Percentiles rank a stretch among this genome's conserved stretches.
Conservation (phyloP, 2,797 vertebrate species). For the Sebastes hubbsi region DNA sequence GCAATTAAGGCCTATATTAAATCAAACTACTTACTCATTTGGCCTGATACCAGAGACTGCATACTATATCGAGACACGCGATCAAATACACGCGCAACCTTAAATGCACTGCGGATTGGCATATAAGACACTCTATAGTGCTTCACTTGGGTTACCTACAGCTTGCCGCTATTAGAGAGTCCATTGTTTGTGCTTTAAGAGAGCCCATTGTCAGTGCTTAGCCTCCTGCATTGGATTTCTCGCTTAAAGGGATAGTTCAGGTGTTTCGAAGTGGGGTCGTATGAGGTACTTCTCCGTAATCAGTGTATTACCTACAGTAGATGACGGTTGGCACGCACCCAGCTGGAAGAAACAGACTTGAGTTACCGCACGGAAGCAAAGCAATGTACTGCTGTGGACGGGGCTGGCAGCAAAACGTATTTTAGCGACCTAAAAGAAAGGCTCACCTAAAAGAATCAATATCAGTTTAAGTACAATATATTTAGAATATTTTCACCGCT, state of each 20-base stretch:
- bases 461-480: no score
- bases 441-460: no score
- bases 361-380: no score
- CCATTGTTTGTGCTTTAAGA: constrained; percentile 32
- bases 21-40: not conserved
- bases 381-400: no score
- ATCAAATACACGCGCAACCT: constrained; percentile 23
- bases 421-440: fast-evolving
- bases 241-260: no score
- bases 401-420: fast-evolving
- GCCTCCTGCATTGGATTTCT: constrained; percentile 18
- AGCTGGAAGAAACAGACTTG: no score
- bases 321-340: no score
- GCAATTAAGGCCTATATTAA: not conserved
- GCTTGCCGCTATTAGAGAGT: constrained; percentile 26
- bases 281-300: no score
- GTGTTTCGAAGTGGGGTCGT: no score
- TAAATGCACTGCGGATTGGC: constrained; percentile 3
- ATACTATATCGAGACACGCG: not conserved
- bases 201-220: constrained; percentile 29
- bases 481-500: no score
- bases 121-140: not conserved
- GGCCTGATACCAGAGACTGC: constrained; percentile 8
- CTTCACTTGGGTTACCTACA: constrained; percentile 35
- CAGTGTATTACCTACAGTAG: no score